Conservation (phyloP, 1,140 invertebrate genomes). For the Drosophila pachea region DNA sequence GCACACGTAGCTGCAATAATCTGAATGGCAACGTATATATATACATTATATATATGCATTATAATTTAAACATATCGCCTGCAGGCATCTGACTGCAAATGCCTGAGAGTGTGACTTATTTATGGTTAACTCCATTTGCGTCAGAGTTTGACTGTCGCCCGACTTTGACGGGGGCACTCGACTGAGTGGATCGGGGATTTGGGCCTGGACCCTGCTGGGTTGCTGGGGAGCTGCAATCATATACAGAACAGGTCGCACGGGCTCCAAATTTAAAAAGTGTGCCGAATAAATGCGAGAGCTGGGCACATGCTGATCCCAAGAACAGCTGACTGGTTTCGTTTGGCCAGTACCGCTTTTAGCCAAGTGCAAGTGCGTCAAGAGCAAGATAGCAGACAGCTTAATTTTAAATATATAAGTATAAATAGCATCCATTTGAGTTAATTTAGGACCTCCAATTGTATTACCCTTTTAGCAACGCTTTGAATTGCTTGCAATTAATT, state of each 20-base stretch:
- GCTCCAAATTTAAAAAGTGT: constrained; percentile 39
- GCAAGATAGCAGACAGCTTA: neutral
- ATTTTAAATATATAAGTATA: constrained; percentile 26
- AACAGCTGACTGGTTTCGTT: constrained; percentile 23
- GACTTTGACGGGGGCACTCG: neutral
- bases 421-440: constrained; percentile 12
- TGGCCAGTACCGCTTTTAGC: neutral
- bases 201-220: constrained; percentile 5
- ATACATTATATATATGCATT: neutral
- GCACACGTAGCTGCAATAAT: constrained; percentile 4
- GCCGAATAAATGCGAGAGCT: constrained; percentile 30
- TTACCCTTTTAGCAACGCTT: neutral
- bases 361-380: constrained; percentile 13
- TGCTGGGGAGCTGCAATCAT: constrained; percentile 2
- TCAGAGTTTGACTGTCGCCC: constrained; percentile 7
- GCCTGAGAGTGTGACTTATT: neutral
- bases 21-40: neutral
- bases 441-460: neutral
- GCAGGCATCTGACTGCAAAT: neutral
- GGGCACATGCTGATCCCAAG: neutral
- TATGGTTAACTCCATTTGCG: constrained; percentile 23
- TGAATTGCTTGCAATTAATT: no score
- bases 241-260: constrained; percentile 20
- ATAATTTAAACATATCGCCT: constrained; percentile 1
- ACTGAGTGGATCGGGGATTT: neutral